phyloP scores from a whole-genome alignment of 2,113 vertebrate species.

The Chamaetylas fuelleborni region DNA sequence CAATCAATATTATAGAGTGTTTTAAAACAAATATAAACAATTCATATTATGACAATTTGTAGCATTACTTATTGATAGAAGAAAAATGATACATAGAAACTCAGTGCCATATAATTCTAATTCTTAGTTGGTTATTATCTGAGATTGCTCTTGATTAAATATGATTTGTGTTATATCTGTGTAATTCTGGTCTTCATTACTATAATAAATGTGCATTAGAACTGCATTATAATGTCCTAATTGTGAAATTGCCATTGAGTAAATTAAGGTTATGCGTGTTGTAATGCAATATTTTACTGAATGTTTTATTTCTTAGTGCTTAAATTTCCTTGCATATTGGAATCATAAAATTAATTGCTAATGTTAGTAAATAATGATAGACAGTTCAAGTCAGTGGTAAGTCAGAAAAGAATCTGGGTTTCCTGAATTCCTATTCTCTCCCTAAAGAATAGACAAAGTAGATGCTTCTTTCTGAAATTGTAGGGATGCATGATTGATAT shows the following conservation, averaged over 20 bases:
- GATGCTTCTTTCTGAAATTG: neutral
- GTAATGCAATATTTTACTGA: neutral
- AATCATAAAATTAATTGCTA: neutral
- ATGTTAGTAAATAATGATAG: slow-evolving; percentile 19
- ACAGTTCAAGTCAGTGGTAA: neutral
- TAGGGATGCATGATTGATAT: neutral
- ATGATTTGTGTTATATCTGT: slow-evolving; percentile 11
- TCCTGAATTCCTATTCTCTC: neutral
- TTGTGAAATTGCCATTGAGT: slow-evolving; percentile 25
- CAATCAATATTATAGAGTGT: slow-evolving; percentile 23
- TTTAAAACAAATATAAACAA: slow-evolving; percentile 17
- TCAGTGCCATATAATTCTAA: neutral
- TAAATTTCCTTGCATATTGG: neutral
- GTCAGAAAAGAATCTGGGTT: neutral
- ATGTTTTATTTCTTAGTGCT: neutral
- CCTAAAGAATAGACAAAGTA: neutral
- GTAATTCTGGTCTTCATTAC: slow-evolving; percentile 25
- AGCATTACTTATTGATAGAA: slow-evolving; percentile 5
- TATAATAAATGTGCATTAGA: slow-evolving; percentile 31
- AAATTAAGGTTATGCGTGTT: slow-evolving; percentile 13
- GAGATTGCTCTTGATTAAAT: slow-evolving; percentile 29
- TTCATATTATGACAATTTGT: slow-evolving; percentile 22
- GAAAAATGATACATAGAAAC: neutral
- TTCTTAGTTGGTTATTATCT: slow-evolving; percentile 13
- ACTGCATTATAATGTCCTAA: slow-evolving; percentile 14